phyloP scores from a whole-genome alignment of 23 tunicate genomes.

The Trididemnum clinides region DNA sequence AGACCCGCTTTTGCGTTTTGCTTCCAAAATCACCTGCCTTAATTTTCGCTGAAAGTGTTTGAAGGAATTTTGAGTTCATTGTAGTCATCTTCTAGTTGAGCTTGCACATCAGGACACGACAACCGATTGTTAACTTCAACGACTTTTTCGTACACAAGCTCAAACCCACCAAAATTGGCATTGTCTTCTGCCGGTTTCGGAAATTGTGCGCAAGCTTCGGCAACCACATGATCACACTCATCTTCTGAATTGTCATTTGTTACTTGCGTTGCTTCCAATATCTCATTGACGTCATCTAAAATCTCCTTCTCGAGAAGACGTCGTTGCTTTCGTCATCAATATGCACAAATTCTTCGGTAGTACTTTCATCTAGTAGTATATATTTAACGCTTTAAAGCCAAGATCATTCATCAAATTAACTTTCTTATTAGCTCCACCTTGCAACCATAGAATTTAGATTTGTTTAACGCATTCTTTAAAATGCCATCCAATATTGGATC shows the following conservation, averaged over 20 bases:
- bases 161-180: slow-evolving; percentile 14
- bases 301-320: slow-evolving; percentile 25
- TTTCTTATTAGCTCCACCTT: slow-evolving; percentile 37
- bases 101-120: slow-evolving; percentile 29
- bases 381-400: slow-evolving; percentile 7
- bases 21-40: too few relatives aligned
- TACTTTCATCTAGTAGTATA: slow-evolving; percentile 22
- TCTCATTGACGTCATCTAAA: slow-evolving; percentile 31
- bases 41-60: slow-evolving; percentile 22
- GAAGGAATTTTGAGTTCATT: slow-evolving; percentile 18
- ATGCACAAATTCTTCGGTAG: slow-evolving; percentile 31
- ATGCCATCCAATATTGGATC: slow-evolving; percentile 26
- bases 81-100: slow-evolving; percentile 27
- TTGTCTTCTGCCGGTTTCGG: background rate
- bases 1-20: too few relatives aligned
- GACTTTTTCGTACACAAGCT: slow-evolving; percentile 17
- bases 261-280: slow-evolving; percentile 17
- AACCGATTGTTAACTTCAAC: slow-evolving; percentile 1
- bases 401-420: slow-evolving; percentile 23
- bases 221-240: slow-evolving; percentile 30
- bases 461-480: slow-evolving; percentile 25
- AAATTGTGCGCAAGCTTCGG: slow-evolving; percentile 12
- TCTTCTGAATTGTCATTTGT: background rate
- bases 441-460: slow-evolving; percentile 22
- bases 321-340: slow-evolving; percentile 19